Evolutionary conservation across 2,888 invertebrate genomes (phyloP).

Genomic region (Pachydiplax longipennis): DNA sequence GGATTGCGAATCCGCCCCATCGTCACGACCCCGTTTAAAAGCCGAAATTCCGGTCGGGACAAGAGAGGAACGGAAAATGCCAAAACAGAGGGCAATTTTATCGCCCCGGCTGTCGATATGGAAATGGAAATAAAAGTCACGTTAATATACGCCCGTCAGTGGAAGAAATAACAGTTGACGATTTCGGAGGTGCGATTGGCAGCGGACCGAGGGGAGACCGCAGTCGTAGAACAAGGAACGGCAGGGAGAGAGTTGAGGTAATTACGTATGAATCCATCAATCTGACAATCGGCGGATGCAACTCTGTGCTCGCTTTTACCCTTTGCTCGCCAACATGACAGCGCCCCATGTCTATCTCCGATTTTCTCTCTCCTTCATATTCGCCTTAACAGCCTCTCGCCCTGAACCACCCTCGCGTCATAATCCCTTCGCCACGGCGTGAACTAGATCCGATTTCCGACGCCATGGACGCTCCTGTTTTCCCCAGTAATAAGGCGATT

Average conservation of each 20-base stretch:
- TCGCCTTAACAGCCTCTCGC: not conserved
- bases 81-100: not conserved
- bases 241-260: not conserved
- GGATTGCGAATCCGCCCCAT: too few relatives aligned
- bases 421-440: too few relatives aligned
- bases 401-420: too few relatives aligned
- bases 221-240: not conserved
- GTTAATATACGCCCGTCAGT: not conserved
- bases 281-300: not conserved
- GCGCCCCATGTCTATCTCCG: not conserved
- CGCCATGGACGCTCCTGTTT: too few relatives aligned
- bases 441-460: too few relatives aligned
- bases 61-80: not conserved
- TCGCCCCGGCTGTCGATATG: not conserved
- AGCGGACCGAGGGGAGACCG: not conserved
- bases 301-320: not conserved
- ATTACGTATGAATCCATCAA: constrained; percentile 19
- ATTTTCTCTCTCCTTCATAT: not conserved
- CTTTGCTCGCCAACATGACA: not conserved
- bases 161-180: not conserved
- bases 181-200: not conserved
- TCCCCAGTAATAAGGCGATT: too few relatives aligned
- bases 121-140: constrained; percentile 13
- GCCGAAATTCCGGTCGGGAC: too few relatives aligned
- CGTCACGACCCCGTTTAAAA: too few relatives aligned